Base-by-base conservation (phyloP, 2,888 invertebrate genomes). In the Chesias legatella region DNA sequence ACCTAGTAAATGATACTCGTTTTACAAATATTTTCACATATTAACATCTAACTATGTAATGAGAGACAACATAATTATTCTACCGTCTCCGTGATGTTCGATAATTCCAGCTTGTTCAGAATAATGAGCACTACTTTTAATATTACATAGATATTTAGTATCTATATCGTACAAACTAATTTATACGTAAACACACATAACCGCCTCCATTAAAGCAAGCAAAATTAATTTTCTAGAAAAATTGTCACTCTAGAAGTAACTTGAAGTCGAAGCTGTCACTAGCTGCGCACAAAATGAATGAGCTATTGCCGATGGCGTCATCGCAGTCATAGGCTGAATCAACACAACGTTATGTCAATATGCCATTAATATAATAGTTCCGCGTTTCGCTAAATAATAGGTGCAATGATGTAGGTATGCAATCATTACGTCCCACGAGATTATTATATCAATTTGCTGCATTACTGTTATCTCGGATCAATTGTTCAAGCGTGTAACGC, bases 301-400 rank as follows among this genome's bases (percentile, higher is more conserved):
- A 64, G 56, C 63, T 65, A 72, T 61, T 63, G 48, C 39, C 41
- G 43, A 48, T 71, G 70, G 70, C 66, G 72, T 67, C 67, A 69
- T 34, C 49, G 23, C 30, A 41, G 33, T 54, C 56, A 53, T 56
- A 48, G 39, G 46, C 54, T 72, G 67, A 74, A 63, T 73, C 73
- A 74, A 64, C 58, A 45, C 44, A 53, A 60, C 34, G n/a, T 29
- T 41, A 58, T 67, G 67, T 67, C 65, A 62, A 64, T 70, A 66
- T 43, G 53, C 55, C 50, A 63, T 59, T 65, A 64, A 67, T 59
- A 60, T 42, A 52, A 35, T 38, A 46, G 65, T 73, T 72, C 73
- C 72, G 73, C 69, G 56, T 73, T 56, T 65, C 52, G 52, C 54
- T 54, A 61, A 34, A 51, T 41, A 51, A 61, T 48, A 40, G 31